Evolutionary conservation across 2,113 vertebrate species (phyloP), one percentile per base, ranked within the genome.

Genomic region (Fregetta grallaria): DNA sequence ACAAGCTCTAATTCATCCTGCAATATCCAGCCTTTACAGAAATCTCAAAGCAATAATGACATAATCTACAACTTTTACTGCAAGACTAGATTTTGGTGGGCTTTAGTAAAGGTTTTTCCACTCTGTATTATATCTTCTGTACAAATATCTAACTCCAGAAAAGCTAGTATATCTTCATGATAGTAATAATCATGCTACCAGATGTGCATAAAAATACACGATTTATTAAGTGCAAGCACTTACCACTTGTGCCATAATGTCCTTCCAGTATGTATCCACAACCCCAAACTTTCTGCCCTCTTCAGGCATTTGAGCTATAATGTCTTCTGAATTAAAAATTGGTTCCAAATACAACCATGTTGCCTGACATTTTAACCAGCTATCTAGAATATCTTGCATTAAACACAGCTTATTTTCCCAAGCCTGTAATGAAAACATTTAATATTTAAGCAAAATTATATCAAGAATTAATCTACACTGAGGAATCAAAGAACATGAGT

Each of bases 281-380:
- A 97, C 95, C 56, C 65, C 88, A 96, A 99, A 99, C 93, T 99
- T 99, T 90, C 89, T 98, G 66, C 99, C 99, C 80, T 99, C 99
- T 96, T 99, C 99, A 55, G 99, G 99, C 99, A 99, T 99, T 97
- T 99, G 99, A 56, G 99, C 98, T 88, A 98, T 97, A 84, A 99
- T 99, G 86, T 99, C 99, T 94, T 98, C 98, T 5, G 99, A 99
- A 97, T 99, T 99, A 97, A 99, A 99, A 97, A 99, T 99, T 27
- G 99, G 98, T 82, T 99, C 99, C 38, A 99, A 97, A 96, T 99
- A 99, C 22, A 99, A 96, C 99, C 99, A 99, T 1, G 98, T 99
- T 44, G 97, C 95, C 96, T 99, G 99, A 88, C 99, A 99, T 91
- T 98, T 98, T 88, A 99, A 93, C 98, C 99, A 99, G 72, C 96